phyloP scores from a whole-genome alignment of 2,797 vertebrate species.

The Hirundo rustica region DNA sequence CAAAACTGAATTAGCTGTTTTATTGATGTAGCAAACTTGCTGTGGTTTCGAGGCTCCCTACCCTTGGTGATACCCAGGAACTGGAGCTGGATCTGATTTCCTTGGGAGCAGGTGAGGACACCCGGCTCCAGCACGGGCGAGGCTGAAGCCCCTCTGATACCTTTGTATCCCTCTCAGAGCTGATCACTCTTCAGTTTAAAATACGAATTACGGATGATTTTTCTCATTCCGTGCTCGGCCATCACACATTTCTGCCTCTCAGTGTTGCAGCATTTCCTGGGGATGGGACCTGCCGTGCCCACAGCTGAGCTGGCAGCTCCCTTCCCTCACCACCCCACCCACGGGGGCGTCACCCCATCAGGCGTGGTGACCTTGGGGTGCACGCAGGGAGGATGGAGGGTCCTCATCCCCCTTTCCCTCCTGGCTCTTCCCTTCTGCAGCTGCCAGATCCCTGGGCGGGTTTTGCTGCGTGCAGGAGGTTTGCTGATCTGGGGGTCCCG shows the following conservation, averaged over 20 bases:
- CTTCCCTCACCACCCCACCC: neutral
- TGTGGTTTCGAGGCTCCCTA: neutral
- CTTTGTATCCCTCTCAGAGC: neutral
- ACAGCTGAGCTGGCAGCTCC: neutral
- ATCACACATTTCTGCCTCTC: neutral
- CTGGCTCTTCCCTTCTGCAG: neutral
- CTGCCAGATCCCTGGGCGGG: fast-evolving
- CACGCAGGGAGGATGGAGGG: neutral
- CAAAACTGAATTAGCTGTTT: neutral
- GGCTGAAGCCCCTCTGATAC: neutral
- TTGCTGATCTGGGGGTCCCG: neutral
- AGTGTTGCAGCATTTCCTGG: neutral
- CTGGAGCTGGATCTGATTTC: neutral
- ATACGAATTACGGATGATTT: neutral
- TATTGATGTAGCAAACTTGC: neutral
- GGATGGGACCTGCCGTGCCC: neutral
- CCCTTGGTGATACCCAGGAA: neutral
- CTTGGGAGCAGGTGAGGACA: neutral
- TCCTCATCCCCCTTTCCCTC: neutral
- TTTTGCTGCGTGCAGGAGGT: neutral
- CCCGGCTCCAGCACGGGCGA: fast-evolving
- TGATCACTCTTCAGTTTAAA: neutral
- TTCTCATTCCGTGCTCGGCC: neutral
- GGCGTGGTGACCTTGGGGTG: neutral
- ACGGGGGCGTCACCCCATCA: fast-evolving